Base-by-base conservation (phyloP, 2,113 vertebrate genomes). In the Hypomesus transpacificus region DNA sequence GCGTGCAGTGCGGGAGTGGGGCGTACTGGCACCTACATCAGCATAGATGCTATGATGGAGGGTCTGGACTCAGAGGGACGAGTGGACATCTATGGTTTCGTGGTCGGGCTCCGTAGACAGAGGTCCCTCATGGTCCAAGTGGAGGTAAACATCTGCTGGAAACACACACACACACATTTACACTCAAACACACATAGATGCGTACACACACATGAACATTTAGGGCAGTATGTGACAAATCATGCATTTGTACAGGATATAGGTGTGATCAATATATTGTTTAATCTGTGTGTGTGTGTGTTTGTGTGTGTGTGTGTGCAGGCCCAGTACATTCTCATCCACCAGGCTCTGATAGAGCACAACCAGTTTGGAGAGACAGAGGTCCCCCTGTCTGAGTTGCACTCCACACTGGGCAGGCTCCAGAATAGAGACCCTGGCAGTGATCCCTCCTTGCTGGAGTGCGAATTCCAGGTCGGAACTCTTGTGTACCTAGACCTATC, bases 101-200 rank as follows among this genome's bases (percentile, higher is more conserved):
- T 98, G 0, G 95, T 95, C 58, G 93, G 90, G 76, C 92, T 98
- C 8, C 94, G 97, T 7, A 91, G 93, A 14, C 97, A 99, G 82
- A 89, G 97, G 5, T 98, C 96, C 72, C 94, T 99, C 50, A 99
- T 98, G 97, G 97, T 99, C 63, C 97, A 99, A 93, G 97, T 99
- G 0, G 97, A 99, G 95, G 97, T 98, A 85, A 50, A 6, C 16
- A 24, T n/a, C 9, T 46, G 39, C 39, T 46, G 39, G 39, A 46
- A 46, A 11, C 39, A 46, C 39, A 11, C 39, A 46, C 39, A 46
- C 39, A 46, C 39, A 46, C 4, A 34, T 34, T 6, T 34, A 20
- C 11, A 26, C 59, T 8, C 50, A 46, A 21, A 46, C 21, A 46
- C 50, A 46, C 21, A 46, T 50, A 46, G 8, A 46, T 13, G 9